A percentile compares a stretch with the other conserved stretches of the same genome.
phyloP scores from a whole-genome alignment of 2,797 vertebrate genomes.

The Amblyopsis hoosieri region DNA sequence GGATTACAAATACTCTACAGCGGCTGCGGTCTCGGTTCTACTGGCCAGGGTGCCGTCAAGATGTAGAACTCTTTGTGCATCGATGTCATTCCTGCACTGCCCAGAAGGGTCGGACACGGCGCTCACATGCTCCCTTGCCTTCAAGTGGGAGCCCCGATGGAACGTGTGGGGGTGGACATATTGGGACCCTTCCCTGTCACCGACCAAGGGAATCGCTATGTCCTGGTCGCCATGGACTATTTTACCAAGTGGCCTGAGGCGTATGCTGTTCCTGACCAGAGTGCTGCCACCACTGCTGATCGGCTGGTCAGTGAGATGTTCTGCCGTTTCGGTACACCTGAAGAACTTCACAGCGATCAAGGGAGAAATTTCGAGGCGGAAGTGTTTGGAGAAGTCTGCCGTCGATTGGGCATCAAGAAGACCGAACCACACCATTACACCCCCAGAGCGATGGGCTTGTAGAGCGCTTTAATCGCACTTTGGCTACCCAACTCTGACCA shows the following conservation, averaged over 20 bases:
- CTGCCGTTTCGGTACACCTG: too few species aligned
- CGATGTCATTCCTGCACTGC: slow-evolving; percentile 24
- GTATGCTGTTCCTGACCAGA: too few species aligned
- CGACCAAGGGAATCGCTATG: slow-evolving; percentile 13
- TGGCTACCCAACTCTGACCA: too few species aligned
- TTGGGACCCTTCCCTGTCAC: slow-evolving; percentile 19
- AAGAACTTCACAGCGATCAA: too few species aligned
- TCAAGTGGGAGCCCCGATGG: slow-evolving; percentile 17
- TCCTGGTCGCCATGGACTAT: slow-evolving; percentile 28
- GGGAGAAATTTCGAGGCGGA: too few species aligned
- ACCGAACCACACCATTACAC: too few species aligned
- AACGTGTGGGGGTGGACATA: neutral
- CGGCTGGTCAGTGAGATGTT: too few species aligned
- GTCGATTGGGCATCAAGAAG: slow-evolving; percentile 8
- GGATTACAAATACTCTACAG: slow-evolving; percentile 6
- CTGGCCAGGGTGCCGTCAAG: neutral
- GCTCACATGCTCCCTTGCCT: slow-evolving; percentile 9
- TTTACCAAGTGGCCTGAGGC: too few species aligned
- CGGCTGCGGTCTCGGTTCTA: slow-evolving; percentile 4
- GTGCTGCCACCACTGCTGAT: too few species aligned
- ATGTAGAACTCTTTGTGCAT: slow-evolving; percentile 11
- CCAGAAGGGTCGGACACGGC: neutral
- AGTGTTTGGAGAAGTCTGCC: too few species aligned
- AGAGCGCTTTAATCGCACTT: too few species aligned
- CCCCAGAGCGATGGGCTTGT: too few species aligned